Percentiles rank a stretch among this genome's conserved stretches.
Evolutionary conservation across 2,797 vertebrate species (phyloP).

Genomic region (Spinus pinus): DNA sequence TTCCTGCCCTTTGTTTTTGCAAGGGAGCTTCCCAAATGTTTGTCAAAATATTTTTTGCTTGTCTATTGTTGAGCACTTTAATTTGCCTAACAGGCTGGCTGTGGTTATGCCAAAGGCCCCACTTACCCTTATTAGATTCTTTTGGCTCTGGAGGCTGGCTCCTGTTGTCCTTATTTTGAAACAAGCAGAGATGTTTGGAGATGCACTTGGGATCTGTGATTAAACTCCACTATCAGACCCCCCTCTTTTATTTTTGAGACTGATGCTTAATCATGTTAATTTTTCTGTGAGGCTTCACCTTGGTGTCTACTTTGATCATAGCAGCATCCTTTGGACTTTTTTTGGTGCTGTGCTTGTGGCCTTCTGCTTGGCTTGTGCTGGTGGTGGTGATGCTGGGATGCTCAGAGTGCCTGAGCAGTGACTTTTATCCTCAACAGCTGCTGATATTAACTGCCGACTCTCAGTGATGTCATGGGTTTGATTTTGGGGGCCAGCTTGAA

Average conservation of each 20-base stretch:
- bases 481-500: background rate
- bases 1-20: background rate
- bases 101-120: background rate
- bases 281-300: background rate
- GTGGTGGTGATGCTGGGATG: background rate
- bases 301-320: rapidly evolving
- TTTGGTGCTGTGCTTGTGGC: background rate
- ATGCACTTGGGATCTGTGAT: background rate
- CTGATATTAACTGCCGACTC: background rate
- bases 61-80: background rate
- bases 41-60: background rate
- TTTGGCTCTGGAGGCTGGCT: background rate
- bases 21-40: background rate
- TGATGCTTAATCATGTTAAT: background rate
- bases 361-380: background rate
- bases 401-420: conserved; percentile 35
- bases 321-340: background rate
- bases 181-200: background rate
- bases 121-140: background rate
- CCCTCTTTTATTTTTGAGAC: background rate
- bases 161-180: background rate
- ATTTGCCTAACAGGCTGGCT: background rate
- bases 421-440: conserved; percentile 63
- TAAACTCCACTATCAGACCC: background rate
- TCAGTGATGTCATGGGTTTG: conserved; percentile 38